phyloP scores from a whole-genome alignment of 2,797 vertebrate genomes.

The Columba guinea region DNA sequence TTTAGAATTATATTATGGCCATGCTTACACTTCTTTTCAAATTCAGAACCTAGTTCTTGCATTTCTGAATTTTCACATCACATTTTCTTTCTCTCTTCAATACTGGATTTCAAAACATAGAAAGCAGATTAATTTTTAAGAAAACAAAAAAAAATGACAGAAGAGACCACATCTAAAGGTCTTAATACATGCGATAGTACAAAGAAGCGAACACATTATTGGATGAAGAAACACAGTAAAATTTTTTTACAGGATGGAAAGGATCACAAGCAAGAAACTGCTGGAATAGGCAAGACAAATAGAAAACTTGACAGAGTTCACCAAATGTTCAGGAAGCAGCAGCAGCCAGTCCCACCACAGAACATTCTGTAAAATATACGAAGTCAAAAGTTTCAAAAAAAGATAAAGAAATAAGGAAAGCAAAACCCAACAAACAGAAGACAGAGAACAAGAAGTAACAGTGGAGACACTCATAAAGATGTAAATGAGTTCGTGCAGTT shows the following conservation, averaged over 20 bases:
- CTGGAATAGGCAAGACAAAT: background rate
- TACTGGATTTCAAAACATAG: background rate
- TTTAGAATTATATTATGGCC: background rate
- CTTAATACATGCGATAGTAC: background rate
- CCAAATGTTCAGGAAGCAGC: background rate
- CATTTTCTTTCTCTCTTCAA: background rate
- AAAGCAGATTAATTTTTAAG: background rate
- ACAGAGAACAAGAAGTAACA: background rate
- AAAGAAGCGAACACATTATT: background rate
- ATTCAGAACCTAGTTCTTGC: background rate
- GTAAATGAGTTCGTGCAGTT: background rate
- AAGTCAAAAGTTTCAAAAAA: background rate
- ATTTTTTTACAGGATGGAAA: background rate
- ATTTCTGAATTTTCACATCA: background rate
- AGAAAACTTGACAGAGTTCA: background rate
- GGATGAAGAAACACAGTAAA: background rate
- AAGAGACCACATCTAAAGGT: background rate
- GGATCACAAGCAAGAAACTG: background rate
- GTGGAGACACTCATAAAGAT: background rate
- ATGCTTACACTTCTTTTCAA: rapidly evolving
- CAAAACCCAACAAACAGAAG: background rate
- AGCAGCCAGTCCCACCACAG: too few relatives aligned
- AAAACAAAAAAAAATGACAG: background rate
- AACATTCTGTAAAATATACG: background rate
- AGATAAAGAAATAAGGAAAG: background rate